Evolutionary conservation across 2,113 vertebrate species (phyloP).

Genomic region (Myiopsitta monachus): DNA sequence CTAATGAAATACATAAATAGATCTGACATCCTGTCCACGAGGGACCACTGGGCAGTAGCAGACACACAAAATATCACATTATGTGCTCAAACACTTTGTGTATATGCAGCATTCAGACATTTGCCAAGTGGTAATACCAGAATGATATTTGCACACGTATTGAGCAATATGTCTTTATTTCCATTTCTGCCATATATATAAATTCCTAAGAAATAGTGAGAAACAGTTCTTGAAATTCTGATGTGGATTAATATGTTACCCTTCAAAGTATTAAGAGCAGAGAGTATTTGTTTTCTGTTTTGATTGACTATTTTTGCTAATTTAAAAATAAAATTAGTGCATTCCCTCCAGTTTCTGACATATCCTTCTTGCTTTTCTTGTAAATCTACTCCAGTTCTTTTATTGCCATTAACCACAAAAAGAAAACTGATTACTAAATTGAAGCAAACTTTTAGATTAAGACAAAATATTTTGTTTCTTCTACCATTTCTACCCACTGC

Average conservation of each 20-base stretch:
- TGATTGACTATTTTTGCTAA: not conserved
- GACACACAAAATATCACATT: conserved; percentile 9
- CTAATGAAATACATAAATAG: conserved; percentile 65
- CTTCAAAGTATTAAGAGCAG: not conserved
- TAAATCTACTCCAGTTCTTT: not conserved
- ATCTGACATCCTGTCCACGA: not conserved
- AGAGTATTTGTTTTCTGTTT: not conserved
- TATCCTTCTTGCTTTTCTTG: not conserved
- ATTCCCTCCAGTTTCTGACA: not conserved
- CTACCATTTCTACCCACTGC: not conserved
- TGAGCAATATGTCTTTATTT: not conserved
- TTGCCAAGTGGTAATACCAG: not conserved
- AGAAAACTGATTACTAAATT: not conserved
- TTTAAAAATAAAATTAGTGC: not conserved
- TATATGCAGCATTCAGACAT: not conserved
- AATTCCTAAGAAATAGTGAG: not conserved
- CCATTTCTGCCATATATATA: not conserved
- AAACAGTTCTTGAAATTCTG: not conserved
- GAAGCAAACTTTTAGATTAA: not conserved
- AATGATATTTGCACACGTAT: not conserved
- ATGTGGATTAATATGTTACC: not conserved
- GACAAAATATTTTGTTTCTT: not conserved
- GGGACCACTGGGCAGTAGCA: conserved; percentile 31
- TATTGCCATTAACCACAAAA: not conserved
- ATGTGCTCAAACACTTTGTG: not conserved